phyloP scores from a whole-genome alignment of 2,888 invertebrate genomes.

The Hylaea fasciaria region DNA sequence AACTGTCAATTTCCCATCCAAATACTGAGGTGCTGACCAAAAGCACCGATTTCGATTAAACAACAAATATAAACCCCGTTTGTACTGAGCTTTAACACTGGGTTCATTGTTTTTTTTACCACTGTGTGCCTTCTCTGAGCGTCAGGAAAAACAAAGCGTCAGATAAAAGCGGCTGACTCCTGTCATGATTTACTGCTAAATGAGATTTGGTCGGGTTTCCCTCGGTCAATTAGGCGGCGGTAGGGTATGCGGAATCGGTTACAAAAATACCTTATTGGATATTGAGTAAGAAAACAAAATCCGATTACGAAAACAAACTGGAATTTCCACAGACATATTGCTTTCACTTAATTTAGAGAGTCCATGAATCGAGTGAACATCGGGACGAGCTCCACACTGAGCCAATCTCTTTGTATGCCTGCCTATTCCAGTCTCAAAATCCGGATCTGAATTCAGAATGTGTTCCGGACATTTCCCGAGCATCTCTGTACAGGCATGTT shows the following conservation, averaged over 20 bases:
- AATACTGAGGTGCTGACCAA: no score
- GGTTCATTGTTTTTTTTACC: constrained; percentile 20
- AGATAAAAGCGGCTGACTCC: constrained; percentile 59
- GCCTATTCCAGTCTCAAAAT: constrained; percentile 37
- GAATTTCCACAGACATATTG: constrained; percentile 23
- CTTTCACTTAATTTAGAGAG: constrained; percentile 31
- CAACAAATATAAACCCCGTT: not conserved
- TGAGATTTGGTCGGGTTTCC: constrained; percentile 49
- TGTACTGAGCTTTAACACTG: constrained; percentile 20
- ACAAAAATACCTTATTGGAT: constrained; percentile 36
- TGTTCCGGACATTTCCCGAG: constrained; percentile 32
- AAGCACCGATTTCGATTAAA: no score
- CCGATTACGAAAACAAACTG: constrained; percentile 26
- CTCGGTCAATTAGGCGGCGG: constrained; percentile 45
- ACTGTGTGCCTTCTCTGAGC: constrained; percentile 23
- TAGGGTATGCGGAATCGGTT: constrained; percentile 36
- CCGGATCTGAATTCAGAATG: constrained; percentile 37
- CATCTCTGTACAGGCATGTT: constrained; percentile 48
- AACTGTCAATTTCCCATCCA: no score
- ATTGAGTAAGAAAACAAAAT: constrained; percentile 30
- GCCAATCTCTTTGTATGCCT: constrained; percentile 34
- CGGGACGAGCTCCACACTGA: constrained; percentile 20
- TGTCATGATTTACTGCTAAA: constrained; percentile 56
- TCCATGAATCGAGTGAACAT: constrained; percentile 28
- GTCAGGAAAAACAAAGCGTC: constrained; percentile 61